phyloP scores from a whole-genome alignment of 1,140 invertebrate species.

The Trachymyrmex cornetzi region DNA sequence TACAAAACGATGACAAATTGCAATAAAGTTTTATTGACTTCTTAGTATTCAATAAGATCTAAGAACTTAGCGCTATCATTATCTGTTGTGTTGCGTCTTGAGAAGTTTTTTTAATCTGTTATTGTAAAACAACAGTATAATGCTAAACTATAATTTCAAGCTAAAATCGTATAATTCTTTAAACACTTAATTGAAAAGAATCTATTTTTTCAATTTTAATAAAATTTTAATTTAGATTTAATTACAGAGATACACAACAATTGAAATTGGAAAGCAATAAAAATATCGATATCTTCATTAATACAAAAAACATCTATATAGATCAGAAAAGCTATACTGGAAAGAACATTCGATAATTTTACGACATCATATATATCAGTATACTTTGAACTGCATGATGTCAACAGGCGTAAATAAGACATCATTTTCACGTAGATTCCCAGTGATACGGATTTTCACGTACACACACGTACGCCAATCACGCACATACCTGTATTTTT shows the following conservation, averaged over 20 bases:
- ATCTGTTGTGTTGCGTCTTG: background rate
- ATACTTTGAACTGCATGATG: conserved; percentile 38
- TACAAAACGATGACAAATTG: conserved; percentile 39
- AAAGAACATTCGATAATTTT: conserved; percentile 7
- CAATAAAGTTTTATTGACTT: conserved; percentile 58
- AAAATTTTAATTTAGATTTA: background rate
- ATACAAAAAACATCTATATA: background rate
- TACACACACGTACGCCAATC: conserved; percentile 16
- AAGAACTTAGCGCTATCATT: background rate
- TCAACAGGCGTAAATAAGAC: conserved; percentile 51
- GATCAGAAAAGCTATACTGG: background rate
- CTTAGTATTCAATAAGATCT: conserved; percentile 12
- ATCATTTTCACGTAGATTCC: conserved; percentile 48
- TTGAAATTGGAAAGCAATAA: background rate
- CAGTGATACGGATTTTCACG: conserved; percentile 20
- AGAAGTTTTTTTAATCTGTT: background rate
- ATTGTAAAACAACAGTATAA: background rate
- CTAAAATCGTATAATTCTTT: background rate
- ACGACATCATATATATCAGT: conserved; percentile 7
- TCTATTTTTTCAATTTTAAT: background rate
- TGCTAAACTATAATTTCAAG: background rate
- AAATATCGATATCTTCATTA: background rate
- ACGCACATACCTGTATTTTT: conserved; percentile 24
- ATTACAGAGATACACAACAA: background rate
- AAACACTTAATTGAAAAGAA: no score